Evolutionary conservation across 2,888 invertebrate genomes (phyloP).

Genomic region (Lampropteryx suffumata): DNA sequence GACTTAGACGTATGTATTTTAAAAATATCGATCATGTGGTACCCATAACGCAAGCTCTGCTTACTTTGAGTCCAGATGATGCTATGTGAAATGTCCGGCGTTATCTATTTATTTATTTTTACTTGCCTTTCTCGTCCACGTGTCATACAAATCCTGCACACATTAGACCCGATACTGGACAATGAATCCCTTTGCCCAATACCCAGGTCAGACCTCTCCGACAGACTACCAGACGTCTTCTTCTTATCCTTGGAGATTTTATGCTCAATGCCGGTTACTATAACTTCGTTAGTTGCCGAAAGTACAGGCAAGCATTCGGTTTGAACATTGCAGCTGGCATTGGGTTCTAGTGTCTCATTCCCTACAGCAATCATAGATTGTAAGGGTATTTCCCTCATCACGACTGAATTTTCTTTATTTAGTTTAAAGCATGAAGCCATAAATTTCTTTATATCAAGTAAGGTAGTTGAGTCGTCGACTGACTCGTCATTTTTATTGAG

Average conservation of each 20-base stretch:
- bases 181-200: conserved; percentile 66
- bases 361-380: conserved; percentile 43
- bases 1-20: too few relatives aligned
- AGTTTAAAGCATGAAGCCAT: conserved; percentile 70
- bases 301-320: conserved; percentile 39
- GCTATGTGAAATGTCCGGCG: too few relatives aligned
- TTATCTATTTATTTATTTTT: too few relatives aligned
- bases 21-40: too few relatives aligned
- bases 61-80: too few relatives aligned
- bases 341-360: conserved; percentile 42
- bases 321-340: conserved; percentile 47
- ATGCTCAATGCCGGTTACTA: conserved; percentile 51
- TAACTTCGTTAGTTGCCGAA: conserved; percentile 51
- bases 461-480: conserved; percentile 47
- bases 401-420: conserved; percentile 49
- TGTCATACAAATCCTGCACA: conserved; percentile 86
- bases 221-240: conserved; percentile 57
- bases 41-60: too few relatives aligned
- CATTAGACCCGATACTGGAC: conserved; percentile 82
- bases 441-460: conserved; percentile 65
- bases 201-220: conserved; percentile 62
- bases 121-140: conserved; percentile 66
- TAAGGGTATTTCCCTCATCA: conserved; percentile 47
- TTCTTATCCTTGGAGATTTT: conserved; percentile 64
- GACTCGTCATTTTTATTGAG: conserved; percentile 35